phyloP scores from a whole-genome alignment of 2,888 invertebrate species.

The Cosmorhoe ocellata region DNA sequence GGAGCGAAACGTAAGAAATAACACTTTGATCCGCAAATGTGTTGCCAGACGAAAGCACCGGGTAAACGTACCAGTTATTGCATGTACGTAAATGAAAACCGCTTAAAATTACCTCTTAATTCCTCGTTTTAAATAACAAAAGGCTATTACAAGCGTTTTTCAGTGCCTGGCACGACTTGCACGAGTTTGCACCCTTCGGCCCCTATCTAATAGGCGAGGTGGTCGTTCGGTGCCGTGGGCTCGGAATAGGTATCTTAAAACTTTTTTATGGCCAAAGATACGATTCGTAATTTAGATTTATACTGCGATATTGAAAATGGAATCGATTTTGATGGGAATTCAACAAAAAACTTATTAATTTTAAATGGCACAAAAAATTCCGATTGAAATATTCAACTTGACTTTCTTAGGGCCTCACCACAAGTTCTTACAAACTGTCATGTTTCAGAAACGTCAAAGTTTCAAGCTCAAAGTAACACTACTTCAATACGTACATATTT shows the following conservation, averaged over 20 bases:
- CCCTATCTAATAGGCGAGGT: conserved; percentile 57
- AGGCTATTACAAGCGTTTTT: conserved; percentile 63
- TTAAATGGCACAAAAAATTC: background rate
- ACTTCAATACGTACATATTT: no score
- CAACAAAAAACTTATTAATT: conserved; percentile 6
- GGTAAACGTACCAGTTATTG: conserved; percentile 53
- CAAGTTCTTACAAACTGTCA: no score
- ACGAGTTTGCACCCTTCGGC: conserved; percentile 55
- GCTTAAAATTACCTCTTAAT: conserved; percentile 55
- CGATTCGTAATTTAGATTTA: conserved; percentile 30
- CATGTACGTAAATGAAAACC: conserved; percentile 48
- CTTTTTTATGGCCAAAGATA: conserved; percentile 28
- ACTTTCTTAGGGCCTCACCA: background rate
- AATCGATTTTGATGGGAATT: conserved; percentile 21
- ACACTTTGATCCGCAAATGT: conserved; percentile 18
- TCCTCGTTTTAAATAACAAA: conserved; percentile 68
- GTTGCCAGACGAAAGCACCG: conserved; percentile 20
- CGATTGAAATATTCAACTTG: no score
- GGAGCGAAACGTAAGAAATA: conserved; percentile 14
- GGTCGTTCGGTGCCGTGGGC: conserved; percentile 30
- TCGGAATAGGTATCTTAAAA: conserved; percentile 28
- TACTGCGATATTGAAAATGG: conserved; percentile 27
- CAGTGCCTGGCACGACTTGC: conserved; percentile 60
- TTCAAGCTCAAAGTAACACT: no score
- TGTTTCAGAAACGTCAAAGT: no score